Base-by-base conservation (phyloP, 2,888 invertebrate species). In the Amphipoea oculea region DNA sequence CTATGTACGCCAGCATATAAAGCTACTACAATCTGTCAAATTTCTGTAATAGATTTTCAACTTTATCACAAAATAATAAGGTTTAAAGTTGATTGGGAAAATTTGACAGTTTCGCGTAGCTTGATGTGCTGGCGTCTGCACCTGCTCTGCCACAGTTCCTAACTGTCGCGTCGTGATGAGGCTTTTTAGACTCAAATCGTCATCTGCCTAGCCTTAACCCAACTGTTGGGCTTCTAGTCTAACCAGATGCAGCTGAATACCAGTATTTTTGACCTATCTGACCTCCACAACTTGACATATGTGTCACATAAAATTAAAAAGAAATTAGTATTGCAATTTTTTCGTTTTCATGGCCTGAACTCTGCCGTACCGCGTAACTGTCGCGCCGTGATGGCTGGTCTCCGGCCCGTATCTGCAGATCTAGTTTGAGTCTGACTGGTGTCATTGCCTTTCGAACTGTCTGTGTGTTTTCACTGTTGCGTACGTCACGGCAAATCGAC, bases 401-500 rank as follows among this genome's bases (percentile, higher is more conserved):
- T 73, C 68, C 68, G 78, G 54, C 72, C 73, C 7, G 72, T 86
- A 86, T 83, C 83, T 40, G 48, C 11, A 81, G 85, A 84, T 86
- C 86, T 88, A 89, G 88, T 86, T 84, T 66, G 74, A 76, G 79
- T 73, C 79, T 73, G 71, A 63, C 86, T 81, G 72, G 85, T 89
- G 89, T 89, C 90, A 90, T 80, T 90, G 86, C 73, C 88, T 85
- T 84, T 82, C 84, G 87, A 84, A 79, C 82, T 83, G 51, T 75
- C 48, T 4, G 78, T 69, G n/a, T 66, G 87, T 87, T 36, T 87
- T 84, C 92, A 86, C 6, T 88, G 80, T 73, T 9, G 7, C 5
- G 36, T 17, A 76, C 82, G 83, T 3, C 67, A 88, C 86, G 88
- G 0, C 14, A 63, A 9, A 20, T 69, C 14, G 11, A 3, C 6